Conservation (phyloP, 1,140 invertebrate species). For the Drosophila jambulina region DNA sequence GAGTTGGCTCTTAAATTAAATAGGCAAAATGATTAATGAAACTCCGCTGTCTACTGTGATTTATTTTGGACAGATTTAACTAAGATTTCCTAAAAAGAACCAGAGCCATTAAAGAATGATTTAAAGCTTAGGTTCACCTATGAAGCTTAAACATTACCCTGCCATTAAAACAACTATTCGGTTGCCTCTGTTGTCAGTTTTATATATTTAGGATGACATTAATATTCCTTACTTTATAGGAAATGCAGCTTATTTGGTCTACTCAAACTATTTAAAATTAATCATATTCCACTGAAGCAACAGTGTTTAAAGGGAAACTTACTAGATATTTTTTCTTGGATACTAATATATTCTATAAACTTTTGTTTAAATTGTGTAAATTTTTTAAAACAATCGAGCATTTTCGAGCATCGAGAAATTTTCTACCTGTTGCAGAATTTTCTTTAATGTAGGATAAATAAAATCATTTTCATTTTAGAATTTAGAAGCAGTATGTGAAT, state of each 20-base stretch:
- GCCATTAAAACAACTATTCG: too few relatives aligned
- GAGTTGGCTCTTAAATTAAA: constrained; percentile 17
- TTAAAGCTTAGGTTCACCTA: background rate
- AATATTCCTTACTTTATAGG: background rate
- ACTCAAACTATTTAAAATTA: background rate
- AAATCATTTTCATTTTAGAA: too few relatives aligned
- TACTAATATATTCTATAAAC: background rate
- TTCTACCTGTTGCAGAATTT: too few relatives aligned
- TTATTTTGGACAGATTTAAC: constrained; percentile 4
- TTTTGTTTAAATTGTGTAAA: background rate
- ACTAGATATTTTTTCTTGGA: background rate
- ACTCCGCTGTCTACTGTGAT: background rate
- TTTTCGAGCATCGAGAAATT: too few relatives aligned
- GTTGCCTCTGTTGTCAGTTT: background rate
- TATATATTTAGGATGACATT: background rate
- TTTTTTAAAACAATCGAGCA: too few relatives aligned
- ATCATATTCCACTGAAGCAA: background rate
- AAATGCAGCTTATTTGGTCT: background rate
- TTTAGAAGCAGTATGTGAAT: too few relatives aligned
- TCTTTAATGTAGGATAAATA: too few relatives aligned
- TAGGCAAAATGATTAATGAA: constrained; percentile 20
- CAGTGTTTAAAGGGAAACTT: background rate
- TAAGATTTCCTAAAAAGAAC: constrained; percentile 1
- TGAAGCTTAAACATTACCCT: background rate
- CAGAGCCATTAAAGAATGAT: background rate